Conservation (phyloP, 2,797 vertebrate genomes). For the Ptychadena robeensis region DNA sequence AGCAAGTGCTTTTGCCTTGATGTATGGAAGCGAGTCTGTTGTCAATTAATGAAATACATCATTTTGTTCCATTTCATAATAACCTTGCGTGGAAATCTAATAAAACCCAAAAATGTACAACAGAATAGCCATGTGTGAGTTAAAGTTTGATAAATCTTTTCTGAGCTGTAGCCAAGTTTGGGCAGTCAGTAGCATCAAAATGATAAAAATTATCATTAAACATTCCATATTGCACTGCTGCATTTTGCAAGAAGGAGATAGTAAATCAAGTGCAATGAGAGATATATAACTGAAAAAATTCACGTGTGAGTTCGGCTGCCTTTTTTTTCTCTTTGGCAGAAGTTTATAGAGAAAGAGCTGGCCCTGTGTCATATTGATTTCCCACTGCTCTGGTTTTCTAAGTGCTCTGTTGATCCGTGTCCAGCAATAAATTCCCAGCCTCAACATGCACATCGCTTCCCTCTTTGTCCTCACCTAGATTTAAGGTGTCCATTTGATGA, state of each 20-base stretch:
- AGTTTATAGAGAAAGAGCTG: slow-evolving; percentile 76
- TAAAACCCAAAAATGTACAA: slow-evolving; percentile 28
- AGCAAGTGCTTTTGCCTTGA: neutral
- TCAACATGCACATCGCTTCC: slow-evolving; percentile 80
- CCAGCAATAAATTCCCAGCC: slow-evolving; percentile 85
- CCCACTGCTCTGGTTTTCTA: slow-evolving; percentile 83
- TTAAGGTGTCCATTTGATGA: slow-evolving; percentile 86
- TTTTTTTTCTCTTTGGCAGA: slow-evolving; percentile 72
- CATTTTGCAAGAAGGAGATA: slow-evolving; percentile 74
- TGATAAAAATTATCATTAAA: slow-evolving; percentile 66
- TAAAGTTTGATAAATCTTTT: slow-evolving; percentile 56
- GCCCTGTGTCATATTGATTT: slow-evolving; percentile 84
- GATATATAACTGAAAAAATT: slow-evolving; percentile 73
- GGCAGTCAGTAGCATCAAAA: slow-evolving; percentile 58
- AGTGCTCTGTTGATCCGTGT: slow-evolving; percentile 85
- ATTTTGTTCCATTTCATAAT: slow-evolving; percentile 26
- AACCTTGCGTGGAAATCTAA: slow-evolving; percentile 30
- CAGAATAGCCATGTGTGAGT: slow-evolving; percentile 33
- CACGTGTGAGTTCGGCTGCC: slow-evolving; percentile 71
- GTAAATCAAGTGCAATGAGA: slow-evolving; percentile 76
- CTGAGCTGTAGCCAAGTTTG: slow-evolving; percentile 51
- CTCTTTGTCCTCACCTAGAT: slow-evolving; percentile 84
- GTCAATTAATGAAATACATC: slow-evolving; percentile 33
- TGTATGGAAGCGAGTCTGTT: slow-evolving; percentile 10
- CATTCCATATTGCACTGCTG: slow-evolving; percentile 69